These are phyloP conservation scores for Drosophila kikkawai DNA, from an alignment of 1,140 invertebrate genomes.

Conservation along the genomic window DNA sequence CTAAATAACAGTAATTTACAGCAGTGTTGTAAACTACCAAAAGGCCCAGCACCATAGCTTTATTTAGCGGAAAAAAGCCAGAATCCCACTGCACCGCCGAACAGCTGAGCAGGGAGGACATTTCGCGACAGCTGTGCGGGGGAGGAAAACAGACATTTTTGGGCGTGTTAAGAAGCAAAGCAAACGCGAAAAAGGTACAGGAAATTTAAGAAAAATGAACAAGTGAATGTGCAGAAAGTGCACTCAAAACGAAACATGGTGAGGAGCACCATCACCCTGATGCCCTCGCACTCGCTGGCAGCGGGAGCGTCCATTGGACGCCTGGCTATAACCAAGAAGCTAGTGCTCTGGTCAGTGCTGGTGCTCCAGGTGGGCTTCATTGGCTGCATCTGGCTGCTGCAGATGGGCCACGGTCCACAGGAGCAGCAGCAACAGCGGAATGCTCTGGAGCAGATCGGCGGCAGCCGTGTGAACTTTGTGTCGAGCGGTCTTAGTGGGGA, in stretches of 20 bases:
- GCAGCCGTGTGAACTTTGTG: conserved; percentile 54
- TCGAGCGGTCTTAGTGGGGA: neutral
- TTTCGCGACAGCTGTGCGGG: conserved; percentile 57
- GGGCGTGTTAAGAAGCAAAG: conserved; percentile 63
- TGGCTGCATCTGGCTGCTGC: conserved; percentile 74
- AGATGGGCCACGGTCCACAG: conserved; percentile 45
- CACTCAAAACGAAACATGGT: conserved; percentile 42
- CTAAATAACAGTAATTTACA: neutral
- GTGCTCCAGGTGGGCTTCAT: conserved; percentile 73
- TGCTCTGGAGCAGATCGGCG: conserved; percentile 14
- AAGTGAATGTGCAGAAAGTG: conserved; percentile 9
- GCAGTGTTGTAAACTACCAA: neutral
- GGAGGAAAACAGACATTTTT: conserved; percentile 45
- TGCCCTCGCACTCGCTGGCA: conserved; percentile 9
- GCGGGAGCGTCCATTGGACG: conserved; percentile 28
- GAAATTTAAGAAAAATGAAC: conserved; percentile 25
- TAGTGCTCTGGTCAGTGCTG: conserved; percentile 74
- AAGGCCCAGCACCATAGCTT: neutral
- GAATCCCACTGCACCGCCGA: neutral
- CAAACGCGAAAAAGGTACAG: conserved; percentile 12
- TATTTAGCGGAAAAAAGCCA: conserved; percentile 13
- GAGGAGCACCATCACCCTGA: conserved; percentile 21
- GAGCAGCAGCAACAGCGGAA: conserved; percentile 31
- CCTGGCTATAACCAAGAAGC: conserved; percentile 66
- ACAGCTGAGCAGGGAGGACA: conserved; percentile 35